These are phyloP conservation scores for Erannis defoliaria DNA, from an alignment of 2,888 invertebrate genomes.

Conservation along the genomic window DNA sequence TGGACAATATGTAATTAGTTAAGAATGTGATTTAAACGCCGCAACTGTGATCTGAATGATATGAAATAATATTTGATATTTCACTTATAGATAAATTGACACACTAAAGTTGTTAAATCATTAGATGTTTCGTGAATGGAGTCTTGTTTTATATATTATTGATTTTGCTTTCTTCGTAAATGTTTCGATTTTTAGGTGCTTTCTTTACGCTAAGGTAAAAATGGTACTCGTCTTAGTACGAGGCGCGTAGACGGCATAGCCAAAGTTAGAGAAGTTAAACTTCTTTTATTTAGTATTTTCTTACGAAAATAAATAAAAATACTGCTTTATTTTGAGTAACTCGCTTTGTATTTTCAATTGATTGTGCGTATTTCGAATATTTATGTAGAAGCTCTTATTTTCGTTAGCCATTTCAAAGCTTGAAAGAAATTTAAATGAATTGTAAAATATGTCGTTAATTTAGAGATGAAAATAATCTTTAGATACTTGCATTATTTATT, in stretches of 20 bases:
- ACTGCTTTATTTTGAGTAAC: constrained; percentile 46
- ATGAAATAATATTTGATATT: constrained; percentile 86
- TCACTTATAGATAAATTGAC: constrained; percentile 84
- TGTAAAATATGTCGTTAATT: constrained; percentile 74
- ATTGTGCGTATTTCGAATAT: constrained; percentile 45
- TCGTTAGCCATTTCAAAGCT: constrained; percentile 67
- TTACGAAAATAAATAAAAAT: constrained; percentile 48
- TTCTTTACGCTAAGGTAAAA: constrained; percentile 75
- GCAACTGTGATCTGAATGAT: constrained; percentile 88
- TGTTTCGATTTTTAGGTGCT: constrained; percentile 77
- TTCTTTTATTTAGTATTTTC: constrained; percentile 64
- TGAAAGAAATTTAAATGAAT: constrained; percentile 56
- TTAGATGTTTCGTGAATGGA: constrained; percentile 62
- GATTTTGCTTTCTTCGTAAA: constrained; percentile 53
- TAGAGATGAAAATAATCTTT: constrained; percentile 77
- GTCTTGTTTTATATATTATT: constrained; percentile 51
- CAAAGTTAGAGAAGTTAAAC: constrained; percentile 83
- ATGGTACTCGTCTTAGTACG: constrained; percentile 65
- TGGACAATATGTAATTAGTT: constrained; percentile 85
- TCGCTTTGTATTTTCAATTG: constrained; percentile 48
- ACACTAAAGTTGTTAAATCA: constrained; percentile 76
- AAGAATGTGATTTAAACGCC: constrained; percentile 87
- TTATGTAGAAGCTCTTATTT: constrained; percentile 42
- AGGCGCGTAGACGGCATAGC: constrained; percentile 81
- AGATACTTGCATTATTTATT: constrained; percentile 78